Conservation (phyloP, 2,888 invertebrate species). For the Prosapia bicincta region DNA sequence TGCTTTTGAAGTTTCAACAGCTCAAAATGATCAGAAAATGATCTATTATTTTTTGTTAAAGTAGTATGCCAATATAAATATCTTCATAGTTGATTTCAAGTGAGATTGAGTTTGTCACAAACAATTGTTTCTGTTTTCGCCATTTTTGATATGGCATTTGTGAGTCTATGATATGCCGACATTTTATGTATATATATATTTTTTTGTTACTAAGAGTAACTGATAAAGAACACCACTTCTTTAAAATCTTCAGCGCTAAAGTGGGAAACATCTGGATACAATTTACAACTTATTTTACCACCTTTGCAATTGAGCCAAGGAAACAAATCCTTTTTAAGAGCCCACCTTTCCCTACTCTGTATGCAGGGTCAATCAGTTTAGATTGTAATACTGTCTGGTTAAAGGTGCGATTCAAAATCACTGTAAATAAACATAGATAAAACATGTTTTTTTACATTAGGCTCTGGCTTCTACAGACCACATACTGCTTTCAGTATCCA, state of each 20-base stretch:
- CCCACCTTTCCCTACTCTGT: not conserved
- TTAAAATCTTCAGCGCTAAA: not conserved
- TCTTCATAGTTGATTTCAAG: no score
- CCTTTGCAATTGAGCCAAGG: not conserved
- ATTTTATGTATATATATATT: no score
- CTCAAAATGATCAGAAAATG: conserved; percentile 1
- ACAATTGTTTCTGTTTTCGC: no score
- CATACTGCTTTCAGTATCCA: not conserved
- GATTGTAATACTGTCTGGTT: not conserved
- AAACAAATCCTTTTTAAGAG: not conserved
- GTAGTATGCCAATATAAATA: no score
- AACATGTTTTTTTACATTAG: not conserved
- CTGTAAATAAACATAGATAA: not conserved
- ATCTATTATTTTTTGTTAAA: no score
- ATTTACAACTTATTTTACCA: not conserved
- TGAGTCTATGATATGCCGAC: no score
- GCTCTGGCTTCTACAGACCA: not conserved
- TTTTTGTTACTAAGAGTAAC: not conserved
- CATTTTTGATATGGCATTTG: no score
- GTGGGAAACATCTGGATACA: not conserved
- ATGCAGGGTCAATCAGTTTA: not conserved
- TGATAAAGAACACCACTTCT: not conserved
- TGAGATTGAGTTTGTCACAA: no score
- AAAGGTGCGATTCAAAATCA: not conserved
- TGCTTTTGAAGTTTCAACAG: not conserved